These are phyloP conservation scores for Mormyrops attenuatus DNA, from an alignment of 2,797 vertebrate species.

Conservation along the genomic window DNA sequence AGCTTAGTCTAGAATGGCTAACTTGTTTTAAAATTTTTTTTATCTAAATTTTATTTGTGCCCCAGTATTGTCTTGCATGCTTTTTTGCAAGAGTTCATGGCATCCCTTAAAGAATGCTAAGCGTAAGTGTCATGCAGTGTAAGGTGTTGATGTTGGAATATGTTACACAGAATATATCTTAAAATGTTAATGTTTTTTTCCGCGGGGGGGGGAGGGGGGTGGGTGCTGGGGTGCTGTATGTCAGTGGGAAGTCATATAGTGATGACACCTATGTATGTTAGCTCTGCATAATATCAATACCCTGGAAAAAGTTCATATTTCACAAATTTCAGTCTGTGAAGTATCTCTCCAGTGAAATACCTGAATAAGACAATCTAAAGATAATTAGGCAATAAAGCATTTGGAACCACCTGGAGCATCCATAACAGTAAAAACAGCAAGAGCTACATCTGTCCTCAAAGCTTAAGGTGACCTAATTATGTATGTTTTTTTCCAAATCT, in stretches of 20 bases:
- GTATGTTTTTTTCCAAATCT: not conserved
- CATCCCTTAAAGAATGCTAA: constrained; percentile 10
- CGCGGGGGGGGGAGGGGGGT: not conserved
- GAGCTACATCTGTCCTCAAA: not conserved
- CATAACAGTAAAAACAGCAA: not conserved
- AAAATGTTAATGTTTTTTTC: not conserved
- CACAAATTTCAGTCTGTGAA: not conserved
- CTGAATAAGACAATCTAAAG: constrained; percentile 4
- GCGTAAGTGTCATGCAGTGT: constrained; percentile 8
- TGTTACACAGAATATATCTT: constrained; percentile 4
- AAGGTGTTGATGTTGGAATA: constrained; percentile 2
- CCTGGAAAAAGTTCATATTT: not conserved
- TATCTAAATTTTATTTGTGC: not conserved
- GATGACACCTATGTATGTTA: not conserved
- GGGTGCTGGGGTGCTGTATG: not conserved
- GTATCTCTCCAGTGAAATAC: not conserved
- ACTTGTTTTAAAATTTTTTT: not conserved
- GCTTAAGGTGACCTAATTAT: constrained; percentile 2
- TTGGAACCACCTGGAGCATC: not conserved
- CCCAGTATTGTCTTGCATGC: constrained; percentile 13
- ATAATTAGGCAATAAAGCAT: constrained; percentile 14
- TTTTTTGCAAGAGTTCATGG: constrained; percentile 13
- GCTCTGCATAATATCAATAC: not conserved
- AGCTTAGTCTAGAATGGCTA: constrained; percentile 2
- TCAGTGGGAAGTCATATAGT: not conserved